These are phyloP conservation scores for Rallus crepitans DNA, from an alignment of 2,797 vertebrate species.

Conservation along the genomic window DNA sequence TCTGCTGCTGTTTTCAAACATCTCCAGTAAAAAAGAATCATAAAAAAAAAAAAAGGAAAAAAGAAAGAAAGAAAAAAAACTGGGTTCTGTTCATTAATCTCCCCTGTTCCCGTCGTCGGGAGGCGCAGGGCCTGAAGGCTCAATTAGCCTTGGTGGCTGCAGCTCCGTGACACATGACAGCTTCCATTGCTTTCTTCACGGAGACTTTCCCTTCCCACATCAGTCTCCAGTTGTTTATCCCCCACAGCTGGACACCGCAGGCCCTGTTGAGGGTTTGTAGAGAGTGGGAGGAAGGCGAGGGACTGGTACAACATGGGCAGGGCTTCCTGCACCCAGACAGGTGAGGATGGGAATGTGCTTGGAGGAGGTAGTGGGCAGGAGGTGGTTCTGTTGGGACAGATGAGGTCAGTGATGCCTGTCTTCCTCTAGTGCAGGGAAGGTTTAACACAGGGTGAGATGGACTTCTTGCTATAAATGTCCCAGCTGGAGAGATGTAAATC, in stretches of 20 bases:
- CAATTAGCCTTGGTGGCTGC: constrained; percentile 24
- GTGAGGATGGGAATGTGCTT: neutral
- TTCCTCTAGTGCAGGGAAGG: neutral
- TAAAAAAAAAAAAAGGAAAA: neutral
- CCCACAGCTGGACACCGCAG: neutral
- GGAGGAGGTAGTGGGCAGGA: neutral
- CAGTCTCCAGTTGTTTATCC: neutral
- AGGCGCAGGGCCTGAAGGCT: constrained; percentile 32
- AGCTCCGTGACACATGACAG: neutral
- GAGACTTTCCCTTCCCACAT: neutral
- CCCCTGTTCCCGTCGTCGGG: neutral
- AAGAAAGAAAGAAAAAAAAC: neutral
- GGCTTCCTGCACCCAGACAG: neutral
- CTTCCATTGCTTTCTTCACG: neutral
- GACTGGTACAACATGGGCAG: neutral
- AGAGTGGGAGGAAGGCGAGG: neutral
- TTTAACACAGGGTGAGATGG: rapidly evolving
- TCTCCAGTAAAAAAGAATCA: neutral
- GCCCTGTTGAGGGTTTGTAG: neutral
- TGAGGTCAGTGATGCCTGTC: rapidly evolving
- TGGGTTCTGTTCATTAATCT: constrained; percentile 42
- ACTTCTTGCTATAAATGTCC: neutral
- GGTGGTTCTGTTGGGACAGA: neutral
- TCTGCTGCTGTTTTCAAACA: neutral
- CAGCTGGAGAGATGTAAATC: neutral